Percentiles rank a stretch among this genome's conserved stretches.
These are phyloP conservation scores for Lasioglossum albipes DNA, from an alignment of 1,140 invertebrate genomes.

Conservation along the genomic window DNA sequence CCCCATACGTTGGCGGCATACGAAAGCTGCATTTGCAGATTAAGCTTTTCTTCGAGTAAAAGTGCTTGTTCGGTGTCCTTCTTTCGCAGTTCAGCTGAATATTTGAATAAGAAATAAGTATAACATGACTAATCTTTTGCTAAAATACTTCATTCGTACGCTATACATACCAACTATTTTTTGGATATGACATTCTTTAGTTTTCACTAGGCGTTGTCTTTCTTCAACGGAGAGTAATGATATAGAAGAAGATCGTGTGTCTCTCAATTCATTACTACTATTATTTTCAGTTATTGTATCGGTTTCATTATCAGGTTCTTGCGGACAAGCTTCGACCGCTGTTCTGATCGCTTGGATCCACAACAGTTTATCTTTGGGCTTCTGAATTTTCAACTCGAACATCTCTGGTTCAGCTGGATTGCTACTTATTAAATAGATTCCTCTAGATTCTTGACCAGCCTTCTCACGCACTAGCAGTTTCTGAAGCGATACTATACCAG, in stretches of 20 bases:
- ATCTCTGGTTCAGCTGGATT: constrained; percentile 94
- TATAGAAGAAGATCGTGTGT: constrained; percentile 72
- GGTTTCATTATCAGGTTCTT: constrained; percentile 83
- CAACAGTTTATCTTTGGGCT: constrained; percentile 91
- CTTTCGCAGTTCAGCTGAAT: constrained; percentile 86
- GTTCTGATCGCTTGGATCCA: constrained; percentile 92
- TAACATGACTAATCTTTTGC: not conserved
- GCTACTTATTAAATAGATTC: constrained; percentile 93
- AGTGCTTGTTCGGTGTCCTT: constrained; percentile 93
- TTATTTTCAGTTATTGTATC: constrained; percentile 81
- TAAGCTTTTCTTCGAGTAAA: constrained; percentile 93
- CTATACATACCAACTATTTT: constrained; percentile 84
- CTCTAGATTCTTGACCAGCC: constrained; percentile 91
- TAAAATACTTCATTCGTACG: not conserved
- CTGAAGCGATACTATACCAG: constrained; percentile 93
- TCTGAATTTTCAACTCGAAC: constrained; percentile 95
- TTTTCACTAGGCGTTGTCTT: constrained; percentile 85
- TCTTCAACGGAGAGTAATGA: constrained; percentile 85
- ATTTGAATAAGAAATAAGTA: not conserved
- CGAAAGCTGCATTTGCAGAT: constrained; percentile 88
- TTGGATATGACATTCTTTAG: constrained; percentile 86
- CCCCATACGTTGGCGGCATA: constrained; percentile 82
- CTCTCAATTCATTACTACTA: constrained; percentile 74
- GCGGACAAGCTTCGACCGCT: constrained; percentile 86
- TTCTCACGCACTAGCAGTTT: constrained; percentile 95